Base-by-base conservation (phyloP, 2,113 vertebrate species). In the Neogale vison region DNA sequence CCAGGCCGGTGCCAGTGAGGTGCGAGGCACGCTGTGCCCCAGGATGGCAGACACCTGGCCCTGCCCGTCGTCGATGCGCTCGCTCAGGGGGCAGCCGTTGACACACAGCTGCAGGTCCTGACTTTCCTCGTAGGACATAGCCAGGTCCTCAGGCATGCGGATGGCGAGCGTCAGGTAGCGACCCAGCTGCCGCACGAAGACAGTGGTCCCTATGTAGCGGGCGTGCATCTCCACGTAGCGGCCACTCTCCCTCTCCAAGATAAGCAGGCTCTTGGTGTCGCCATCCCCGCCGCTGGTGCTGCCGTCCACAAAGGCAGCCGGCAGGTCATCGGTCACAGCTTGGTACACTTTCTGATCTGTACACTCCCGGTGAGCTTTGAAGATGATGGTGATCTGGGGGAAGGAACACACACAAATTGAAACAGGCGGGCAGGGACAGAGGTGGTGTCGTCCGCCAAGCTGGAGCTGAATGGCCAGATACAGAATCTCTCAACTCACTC, bases 341-440 rank as follows among this genome's bases (percentile, higher is more conserved):
- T 99, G 99, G 99, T 99, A 99, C 0, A 99, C 99, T 95, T 99
- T 99, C 99, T 99, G 99, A 71, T 99, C 99, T 3, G 99, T 99
- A 90, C 99, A 99, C 79, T 99, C 99, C 79, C 99, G 99, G 87
- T 99, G 99, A 0, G 99, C 99, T 98, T 99, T 99, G 98, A 99
- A 99, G 98, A 99, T 99, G 92, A 99, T 98, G 11, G 99, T 99
- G 98, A 99, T 98, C 99, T 99, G 93, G 11, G 85, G 93, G 31
- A 57, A 59, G 55, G 57, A 82, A 89, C 4, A 10, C 0, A 13
- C 0, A 57, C 88, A 91, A n/a, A 39, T 50, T 55, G 97, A 24
- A 97, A 45, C 57, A 74, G 0, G 17, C 13, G 0, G 29, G 69
- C 31, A 36, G 31, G 17, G 12, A 50, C 4, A 59, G 1, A 6